Evolutionary conservation across 2,888 invertebrate species (phyloP).

Genomic region (Pilophorus perplexus): DNA sequence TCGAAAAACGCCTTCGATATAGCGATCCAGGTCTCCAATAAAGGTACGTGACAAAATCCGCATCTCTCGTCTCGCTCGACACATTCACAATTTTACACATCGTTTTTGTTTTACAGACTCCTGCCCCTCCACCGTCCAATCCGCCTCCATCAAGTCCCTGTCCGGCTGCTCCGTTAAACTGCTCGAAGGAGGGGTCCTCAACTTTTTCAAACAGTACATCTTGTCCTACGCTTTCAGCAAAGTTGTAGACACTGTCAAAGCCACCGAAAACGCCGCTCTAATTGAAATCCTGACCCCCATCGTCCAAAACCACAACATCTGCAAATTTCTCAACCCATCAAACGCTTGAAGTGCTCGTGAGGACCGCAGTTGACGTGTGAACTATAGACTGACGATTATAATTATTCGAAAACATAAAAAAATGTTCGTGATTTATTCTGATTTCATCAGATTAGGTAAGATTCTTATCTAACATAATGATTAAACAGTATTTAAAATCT

Average conservation of each 20-base stretch:
- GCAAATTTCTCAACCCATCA: conserved; percentile 20
- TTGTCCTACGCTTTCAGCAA: background rate
- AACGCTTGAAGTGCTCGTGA: no score
- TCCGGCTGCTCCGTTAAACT: conserved; percentile 20
- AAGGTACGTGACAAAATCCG: conserved; percentile 8
- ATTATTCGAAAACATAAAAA: no score
- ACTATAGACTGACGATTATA: no score
- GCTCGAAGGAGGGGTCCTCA: conserved; percentile 3
- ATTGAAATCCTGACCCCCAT: background rate
- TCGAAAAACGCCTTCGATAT: conserved; percentile 5
- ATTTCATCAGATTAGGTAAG: no score
- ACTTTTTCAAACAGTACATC: background rate
- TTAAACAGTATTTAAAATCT: no score
- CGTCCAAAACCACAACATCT: conserved; percentile 14
- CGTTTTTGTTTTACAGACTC: no score
- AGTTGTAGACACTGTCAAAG: background rate
- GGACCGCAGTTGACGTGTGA: no score
- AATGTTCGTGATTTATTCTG: no score
- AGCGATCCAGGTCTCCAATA: background rate
- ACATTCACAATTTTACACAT: no score
- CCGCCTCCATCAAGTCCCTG: conserved; percentile 4
- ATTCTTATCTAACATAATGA: no score
- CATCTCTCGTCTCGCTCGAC: background rate
- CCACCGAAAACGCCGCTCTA: background rate
- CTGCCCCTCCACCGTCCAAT: background rate